These are phyloP conservation scores for Thaleichthys pacificus DNA, from an alignment of 2,797 vertebrate species.

Conservation along the genomic window DNA sequence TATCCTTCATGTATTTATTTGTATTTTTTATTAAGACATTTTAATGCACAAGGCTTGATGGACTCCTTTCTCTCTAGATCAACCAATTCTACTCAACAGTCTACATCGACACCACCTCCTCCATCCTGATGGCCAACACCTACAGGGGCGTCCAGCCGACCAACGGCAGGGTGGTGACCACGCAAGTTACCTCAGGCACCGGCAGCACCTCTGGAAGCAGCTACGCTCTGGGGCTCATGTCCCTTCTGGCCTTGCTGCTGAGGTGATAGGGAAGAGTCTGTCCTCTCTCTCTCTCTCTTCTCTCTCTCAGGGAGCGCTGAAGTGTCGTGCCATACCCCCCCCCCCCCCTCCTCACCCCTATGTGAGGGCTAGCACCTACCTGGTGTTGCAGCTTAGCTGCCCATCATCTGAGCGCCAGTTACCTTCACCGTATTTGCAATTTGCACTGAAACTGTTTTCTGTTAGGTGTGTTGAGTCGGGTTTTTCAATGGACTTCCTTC, in stretches of 20 bases:
- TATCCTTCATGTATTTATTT: neutral
- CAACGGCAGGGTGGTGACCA: conserved; percentile 27
- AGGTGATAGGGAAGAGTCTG: too few species aligned
- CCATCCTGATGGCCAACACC: conserved; percentile 29
- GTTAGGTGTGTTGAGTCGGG: too few species aligned
- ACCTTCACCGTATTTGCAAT: too few species aligned
- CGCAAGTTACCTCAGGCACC: neutral
- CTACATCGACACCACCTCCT: neutral
- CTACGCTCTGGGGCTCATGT: conserved; percentile 47
- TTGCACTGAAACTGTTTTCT: too few species aligned
- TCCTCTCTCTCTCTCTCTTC: too few species aligned
- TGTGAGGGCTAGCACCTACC: too few species aligned
- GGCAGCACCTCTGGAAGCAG: neutral
- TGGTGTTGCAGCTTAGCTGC: too few species aligned
- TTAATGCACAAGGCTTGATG: neutral
- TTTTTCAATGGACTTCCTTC: too few species aligned
- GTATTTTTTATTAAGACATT: neutral
- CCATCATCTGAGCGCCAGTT: too few species aligned
- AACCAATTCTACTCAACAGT: conserved; percentile 54
- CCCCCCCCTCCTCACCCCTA: too few species aligned
- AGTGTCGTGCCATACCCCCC: too few species aligned
- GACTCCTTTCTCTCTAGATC: conserved; percentile 55
- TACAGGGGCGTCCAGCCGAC: conserved; percentile 45
- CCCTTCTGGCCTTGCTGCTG: conserved; percentile 16
- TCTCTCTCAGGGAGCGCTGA: too few species aligned